These are phyloP conservation scores for Rosalia funebris DNA, from an alignment of 2,888 invertebrate species.

Conservation along the genomic window DNA sequence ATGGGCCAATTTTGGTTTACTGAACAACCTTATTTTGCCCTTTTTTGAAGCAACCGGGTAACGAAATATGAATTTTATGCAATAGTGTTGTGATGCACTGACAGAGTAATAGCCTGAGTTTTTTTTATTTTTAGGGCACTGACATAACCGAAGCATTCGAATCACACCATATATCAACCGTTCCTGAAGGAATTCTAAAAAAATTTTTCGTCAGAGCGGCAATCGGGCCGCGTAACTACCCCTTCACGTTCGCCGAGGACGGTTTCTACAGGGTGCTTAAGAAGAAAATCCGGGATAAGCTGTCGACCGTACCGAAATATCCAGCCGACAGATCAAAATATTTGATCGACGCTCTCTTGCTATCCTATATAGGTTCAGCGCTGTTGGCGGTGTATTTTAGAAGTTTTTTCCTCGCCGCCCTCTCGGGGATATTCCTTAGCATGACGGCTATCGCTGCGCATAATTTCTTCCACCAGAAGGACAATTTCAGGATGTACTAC, in stretches of 20 bases:
- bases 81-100: no score
- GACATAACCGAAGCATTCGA: constrained; percentile 85
- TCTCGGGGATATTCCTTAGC: constrained; percentile 69
- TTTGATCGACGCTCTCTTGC: constrained; percentile 59
- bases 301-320: constrained; percentile 66
- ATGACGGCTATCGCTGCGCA: constrained; percentile 70
- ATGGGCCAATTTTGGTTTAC: no score
- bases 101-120: neutral
- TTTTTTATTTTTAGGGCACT: constrained; percentile 68
- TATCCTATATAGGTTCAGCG: constrained; percentile 58
- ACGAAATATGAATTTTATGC: no score
- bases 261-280: constrained; percentile 80
- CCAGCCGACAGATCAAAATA: constrained; percentile 57
- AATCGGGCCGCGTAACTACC: constrained; percentile 71
- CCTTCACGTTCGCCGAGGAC: constrained; percentile 76
- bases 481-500: constrained; percentile 82
- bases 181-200: constrained; percentile 68
- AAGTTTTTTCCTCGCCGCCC: constrained; percentile 61
- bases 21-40: no score
- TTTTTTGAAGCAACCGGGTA: no score
- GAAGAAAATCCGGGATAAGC: constrained; percentile 66
- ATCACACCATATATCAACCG: constrained; percentile 72
- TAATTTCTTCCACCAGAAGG: constrained; percentile 80
- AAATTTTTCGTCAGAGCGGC: constrained; percentile 76
- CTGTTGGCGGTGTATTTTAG: constrained; percentile 59